Base-by-base conservation (phyloP, 2,113 vertebrate species). In the Struthidea cinerea region DNA sequence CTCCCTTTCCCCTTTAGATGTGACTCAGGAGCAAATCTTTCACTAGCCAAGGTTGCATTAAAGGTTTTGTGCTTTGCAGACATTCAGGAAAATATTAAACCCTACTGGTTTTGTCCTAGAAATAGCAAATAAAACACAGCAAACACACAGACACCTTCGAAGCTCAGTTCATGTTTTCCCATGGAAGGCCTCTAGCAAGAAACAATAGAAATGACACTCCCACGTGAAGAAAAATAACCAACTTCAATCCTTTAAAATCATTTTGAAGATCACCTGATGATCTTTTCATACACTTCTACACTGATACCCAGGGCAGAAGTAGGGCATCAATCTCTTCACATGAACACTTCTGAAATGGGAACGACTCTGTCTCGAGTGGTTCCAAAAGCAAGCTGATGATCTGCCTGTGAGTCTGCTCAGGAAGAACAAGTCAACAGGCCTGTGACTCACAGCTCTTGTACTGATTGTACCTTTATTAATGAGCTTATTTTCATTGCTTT, bases 401-500 rank as follows among this genome's bases (percentile, higher is more conserved):
- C 22, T 91, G 39, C 37, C 81, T 50, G 9, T 7, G 81, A 53
- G 23, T 5, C 50, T 0, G 3, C 12, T 26, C 35, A 47, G 79
- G 52, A 57, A 28, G n/a, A 91, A 22, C 37, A 60, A 60, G 30
- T 41, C 90, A 80, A 74, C 1, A 32, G 47, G 23, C 59, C 70
- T 35, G 39, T 50, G 68, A 42, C 63, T 84, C 32, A 55, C 10
- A 90, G 92, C 71, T 89, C 83, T 21, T 59, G 6, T 4, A 7
- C 50, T 14, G 18, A 61, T n/a, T n/a, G n/a, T 26, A 78, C 33
- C 68, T 90, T 90, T 52, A 84, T 88, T 93, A 93, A 94, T 55
- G 39, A 92, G 89, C 59, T 81, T 21, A 59, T 92, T 96, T 90
- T 86, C 27, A 69, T 87, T 88, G 89, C 55, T 74, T 92, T 50